A percentile compares a stretch with the other conserved stretches of the same genome.
Evolutionary conservation across 2,888 invertebrate species (phyloP).

Genomic region (Masnerella sp.): DNA sequence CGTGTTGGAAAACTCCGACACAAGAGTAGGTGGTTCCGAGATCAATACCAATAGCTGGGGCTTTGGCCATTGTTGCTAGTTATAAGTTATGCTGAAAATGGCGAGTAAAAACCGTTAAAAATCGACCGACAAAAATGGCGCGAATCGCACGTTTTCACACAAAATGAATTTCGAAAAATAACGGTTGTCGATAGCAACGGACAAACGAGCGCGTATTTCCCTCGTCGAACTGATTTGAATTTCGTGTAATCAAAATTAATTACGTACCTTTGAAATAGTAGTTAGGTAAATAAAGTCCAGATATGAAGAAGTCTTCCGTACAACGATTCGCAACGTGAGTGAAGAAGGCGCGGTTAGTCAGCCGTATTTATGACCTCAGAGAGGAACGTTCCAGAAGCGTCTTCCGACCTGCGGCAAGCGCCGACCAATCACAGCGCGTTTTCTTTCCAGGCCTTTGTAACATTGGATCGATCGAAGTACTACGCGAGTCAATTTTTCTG

Average conservation of each 20-base stretch:
- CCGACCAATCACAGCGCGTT: slow-evolving; percentile 32
- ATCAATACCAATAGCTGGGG: slow-evolving; percentile 92
- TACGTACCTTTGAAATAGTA: background rate
- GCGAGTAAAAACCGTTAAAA: slow-evolving; percentile 20
- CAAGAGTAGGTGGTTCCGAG: slow-evolving; percentile 28
- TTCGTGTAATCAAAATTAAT: background rate
- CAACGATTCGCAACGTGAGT: slow-evolving; percentile 77
- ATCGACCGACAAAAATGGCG: slow-evolving; percentile 11
- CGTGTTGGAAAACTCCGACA: slow-evolving; percentile 30
- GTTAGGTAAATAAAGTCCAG: slow-evolving; percentile 36
- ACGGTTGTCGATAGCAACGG: background rate
- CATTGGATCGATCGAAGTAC: slow-evolving; percentile 48
- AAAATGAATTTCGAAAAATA: slow-evolving; percentile 4
- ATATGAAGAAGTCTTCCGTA: slow-evolving; percentile 70
- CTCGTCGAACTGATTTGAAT: too few relatives aligned
- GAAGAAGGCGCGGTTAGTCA: slow-evolving; percentile 64
- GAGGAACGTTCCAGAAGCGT: slow-evolving; percentile 72
- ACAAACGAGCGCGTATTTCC: too few relatives aligned
- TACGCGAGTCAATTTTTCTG: slow-evolving; percentile 24
- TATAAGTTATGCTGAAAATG: slow-evolving; percentile 75
- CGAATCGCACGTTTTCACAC: slow-evolving; percentile 9
- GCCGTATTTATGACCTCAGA: slow-evolving; percentile 67
- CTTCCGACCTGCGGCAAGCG: slow-evolving; percentile 51
- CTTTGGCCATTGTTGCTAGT: slow-evolving; percentile 80
- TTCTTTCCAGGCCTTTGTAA: slow-evolving; percentile 37